Evolutionary conservation across 2,797 vertebrate species (phyloP).

Genomic region (Hylomyscus alleni): DNA sequence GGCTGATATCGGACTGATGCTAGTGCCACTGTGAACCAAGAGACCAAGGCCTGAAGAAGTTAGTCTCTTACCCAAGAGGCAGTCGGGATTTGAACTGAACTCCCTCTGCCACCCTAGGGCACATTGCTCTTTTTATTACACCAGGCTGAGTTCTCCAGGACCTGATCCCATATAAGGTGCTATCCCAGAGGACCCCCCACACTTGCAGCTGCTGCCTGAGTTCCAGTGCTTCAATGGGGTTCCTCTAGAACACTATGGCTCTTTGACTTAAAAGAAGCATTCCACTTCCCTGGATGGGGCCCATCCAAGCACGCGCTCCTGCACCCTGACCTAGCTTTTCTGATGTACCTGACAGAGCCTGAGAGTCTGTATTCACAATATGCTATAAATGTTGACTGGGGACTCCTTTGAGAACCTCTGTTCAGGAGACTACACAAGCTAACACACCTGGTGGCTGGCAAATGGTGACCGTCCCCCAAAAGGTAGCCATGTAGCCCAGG

Average conservation of each 20-base stretch:
- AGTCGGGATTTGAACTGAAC: not conserved
- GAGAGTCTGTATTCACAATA: conserved; percentile 5
- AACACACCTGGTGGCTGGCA: not conserved
- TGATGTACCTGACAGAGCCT: not conserved
- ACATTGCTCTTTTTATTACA: not conserved
- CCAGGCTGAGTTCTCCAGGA: not conserved
- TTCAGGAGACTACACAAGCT: not conserved
- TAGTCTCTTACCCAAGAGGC: not conserved
- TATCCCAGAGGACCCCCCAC: not conserved
- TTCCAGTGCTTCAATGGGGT: not conserved
- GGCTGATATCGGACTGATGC: not conserved
- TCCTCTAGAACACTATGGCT: not conserved
- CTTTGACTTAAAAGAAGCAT: not conserved
- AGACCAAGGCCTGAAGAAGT: not conserved
- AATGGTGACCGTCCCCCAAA: not conserved
- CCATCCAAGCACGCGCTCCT: not conserved
- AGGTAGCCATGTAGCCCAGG: not conserved
- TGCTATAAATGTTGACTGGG: not conserved
- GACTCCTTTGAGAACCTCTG: not conserved
- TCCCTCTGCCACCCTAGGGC: not conserved
- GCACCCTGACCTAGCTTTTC: not conserved
- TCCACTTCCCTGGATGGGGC: not conserved
- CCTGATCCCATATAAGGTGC: not conserved
- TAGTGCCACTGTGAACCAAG: not conserved
- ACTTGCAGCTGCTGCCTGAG: not conserved